Base-by-base conservation (phyloP, 1,140 invertebrate genomes). In the Heliconius nattereri region DNA sequence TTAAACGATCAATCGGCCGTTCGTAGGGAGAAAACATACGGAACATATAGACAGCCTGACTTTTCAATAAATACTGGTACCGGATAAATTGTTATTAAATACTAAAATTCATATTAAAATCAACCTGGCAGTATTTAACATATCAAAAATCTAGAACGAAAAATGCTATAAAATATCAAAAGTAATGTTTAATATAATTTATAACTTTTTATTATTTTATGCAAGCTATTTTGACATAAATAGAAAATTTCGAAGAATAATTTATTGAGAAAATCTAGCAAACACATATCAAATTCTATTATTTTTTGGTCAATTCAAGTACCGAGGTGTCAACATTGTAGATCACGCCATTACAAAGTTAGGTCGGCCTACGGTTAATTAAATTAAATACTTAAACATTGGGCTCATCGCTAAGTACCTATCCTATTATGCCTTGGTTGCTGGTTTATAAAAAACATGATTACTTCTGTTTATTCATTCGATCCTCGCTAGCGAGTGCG, bases 311-410 rank as follows among this genome's bases (percentile, higher is more conserved):
- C 7, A 26, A 60, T 60, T 23, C 20, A 23, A 60, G 7, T 7
- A 60, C n/a, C 8, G 26, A 60, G 20, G 54, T 66, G 26, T 66
- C 11, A 26, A 66, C 60, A 16, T 29, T 9, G 60, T 66, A 66
- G 60, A 66, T 66, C 60, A 66, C 23, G 23, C 29, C 3, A 66
- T 66, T 66, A 66, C n/a, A 76, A 49, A 19, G 26, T 23, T 76
- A 60, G 57, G 54, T 76, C 75, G 23, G n/a, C 60, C 71, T 76
- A 70, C 60, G 35, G 26, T 37, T 49, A 76, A 76, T 76, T 76
- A 66, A 57, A 76, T 76, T 76, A 76, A 49, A 49, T 76, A 45
- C 75, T 76, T 76, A 76, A n/a, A 76, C 60, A 76, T 45, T 40
- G 49, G 60, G 60, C 60, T 76, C 60, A 23, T 2, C 32, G 23